Conservation (phyloP, 2,888 invertebrate species). For the Metacarcinus magister region DNA sequence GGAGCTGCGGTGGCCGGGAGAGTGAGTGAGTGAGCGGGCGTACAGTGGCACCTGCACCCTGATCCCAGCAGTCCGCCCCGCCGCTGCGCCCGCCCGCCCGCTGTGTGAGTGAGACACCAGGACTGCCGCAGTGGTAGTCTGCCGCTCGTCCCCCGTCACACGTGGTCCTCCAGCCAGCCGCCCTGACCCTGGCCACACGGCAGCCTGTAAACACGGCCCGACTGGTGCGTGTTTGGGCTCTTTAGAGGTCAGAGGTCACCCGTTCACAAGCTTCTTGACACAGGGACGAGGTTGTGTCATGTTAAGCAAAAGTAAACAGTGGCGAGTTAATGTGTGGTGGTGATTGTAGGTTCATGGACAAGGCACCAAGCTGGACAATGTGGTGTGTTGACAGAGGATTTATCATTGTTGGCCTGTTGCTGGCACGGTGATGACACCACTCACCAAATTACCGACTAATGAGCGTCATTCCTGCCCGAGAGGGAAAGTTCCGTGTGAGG, state of each 20-base stretch:
- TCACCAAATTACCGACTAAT: not conserved
- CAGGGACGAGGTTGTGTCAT: not conserved
- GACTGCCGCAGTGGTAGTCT: constrained; percentile 19
- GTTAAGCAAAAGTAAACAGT: not conserved
- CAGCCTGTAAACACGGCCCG: not conserved
- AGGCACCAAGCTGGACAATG: not conserved
- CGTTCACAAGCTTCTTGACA: not conserved
- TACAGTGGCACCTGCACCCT: constrained; percentile 74
- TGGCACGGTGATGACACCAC: not conserved
- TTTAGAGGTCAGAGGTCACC: constrained; percentile 59
- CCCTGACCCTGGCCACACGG: not conserved
- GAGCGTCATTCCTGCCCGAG: not conserved
- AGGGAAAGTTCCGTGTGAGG: not conserved
- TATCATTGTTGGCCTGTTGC: not conserved
- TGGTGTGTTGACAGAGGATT: not conserved
- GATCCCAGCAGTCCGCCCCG: constrained; percentile 66
- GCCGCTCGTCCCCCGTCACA: constrained; percentile 12
- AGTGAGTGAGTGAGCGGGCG: constrained; percentile 68
- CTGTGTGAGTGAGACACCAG: constrained; percentile 64
- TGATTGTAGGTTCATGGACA: not conserved
- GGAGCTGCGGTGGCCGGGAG: constrained; percentile 42
- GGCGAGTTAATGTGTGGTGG: not conserved
- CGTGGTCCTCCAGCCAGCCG: not conserved
- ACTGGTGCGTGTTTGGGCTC: not conserved
- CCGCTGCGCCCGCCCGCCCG: constrained; percentile 59